A percentile compares a stretch with the other conserved stretches of the same genome.
Conservation (phyloP, 1,140 invertebrate genomes). For the Bombus superbus region DNA sequence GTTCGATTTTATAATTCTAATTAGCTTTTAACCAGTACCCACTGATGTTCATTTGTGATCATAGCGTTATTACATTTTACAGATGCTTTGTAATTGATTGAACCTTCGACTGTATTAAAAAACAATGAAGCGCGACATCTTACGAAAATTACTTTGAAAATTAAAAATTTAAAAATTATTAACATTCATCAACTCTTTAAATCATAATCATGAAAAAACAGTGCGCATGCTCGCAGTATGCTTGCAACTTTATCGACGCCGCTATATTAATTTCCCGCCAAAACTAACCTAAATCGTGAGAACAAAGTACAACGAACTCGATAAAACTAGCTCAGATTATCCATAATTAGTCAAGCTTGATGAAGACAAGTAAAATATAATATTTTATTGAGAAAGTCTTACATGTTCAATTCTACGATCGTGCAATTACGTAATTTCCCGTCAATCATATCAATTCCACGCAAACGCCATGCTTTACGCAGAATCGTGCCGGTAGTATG, state of each 20-base stretch:
- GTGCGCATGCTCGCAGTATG: too few relatives aligned
- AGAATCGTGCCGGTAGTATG: background rate
- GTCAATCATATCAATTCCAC: background rate
- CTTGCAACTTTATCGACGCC: too few relatives aligned
- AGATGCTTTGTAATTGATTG: conserved; percentile 33
- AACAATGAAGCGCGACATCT: too few relatives aligned
- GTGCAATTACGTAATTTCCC: background rate
- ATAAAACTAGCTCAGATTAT: too few relatives aligned
- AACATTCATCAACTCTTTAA: too few relatives aligned
- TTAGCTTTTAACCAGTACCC: background rate
- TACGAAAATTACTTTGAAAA: too few relatives aligned
- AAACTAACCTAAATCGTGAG: background rate
- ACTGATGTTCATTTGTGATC: conserved; percentile 30
- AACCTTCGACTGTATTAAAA: conserved; percentile 27
- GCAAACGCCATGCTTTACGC: background rate
- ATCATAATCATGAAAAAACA: too few relatives aligned
- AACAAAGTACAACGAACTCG: too few relatives aligned
- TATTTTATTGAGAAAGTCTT: background rate
- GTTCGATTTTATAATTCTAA: background rate
- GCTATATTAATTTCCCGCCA: too few relatives aligned
- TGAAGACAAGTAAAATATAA: background rate
- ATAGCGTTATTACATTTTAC: conserved; percentile 18
- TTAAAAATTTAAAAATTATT: too few relatives aligned
- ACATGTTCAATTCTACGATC: background rate
- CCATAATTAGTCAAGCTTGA: background rate